Conservation (phyloP, 2,797 vertebrate species). For the Myotis planiceps region DNA sequence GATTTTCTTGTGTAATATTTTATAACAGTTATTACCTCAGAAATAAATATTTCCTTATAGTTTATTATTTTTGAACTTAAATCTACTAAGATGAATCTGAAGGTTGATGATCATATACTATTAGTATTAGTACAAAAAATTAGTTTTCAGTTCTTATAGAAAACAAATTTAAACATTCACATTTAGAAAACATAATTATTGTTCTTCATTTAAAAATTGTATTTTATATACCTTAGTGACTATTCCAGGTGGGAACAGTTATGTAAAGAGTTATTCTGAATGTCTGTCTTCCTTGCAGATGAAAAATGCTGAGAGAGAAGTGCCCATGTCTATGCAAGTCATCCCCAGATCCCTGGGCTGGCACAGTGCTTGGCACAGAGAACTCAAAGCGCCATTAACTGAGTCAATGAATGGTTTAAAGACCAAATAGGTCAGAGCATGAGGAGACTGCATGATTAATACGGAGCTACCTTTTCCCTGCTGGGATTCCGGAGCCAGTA, state of each 20-base stretch:
- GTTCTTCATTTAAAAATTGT: neutral
- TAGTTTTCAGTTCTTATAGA: neutral
- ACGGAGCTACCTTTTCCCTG: neutral
- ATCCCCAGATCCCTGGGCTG: neutral
- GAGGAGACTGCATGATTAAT: neutral
- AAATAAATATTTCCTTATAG: neutral
- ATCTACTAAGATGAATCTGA: neutral
- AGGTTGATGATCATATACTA: neutral
- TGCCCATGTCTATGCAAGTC: neutral
- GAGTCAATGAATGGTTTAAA: neutral
- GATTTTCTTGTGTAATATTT: neutral
- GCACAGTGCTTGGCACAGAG: neutral
- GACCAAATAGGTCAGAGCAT: neutral
- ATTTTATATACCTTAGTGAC: neutral
- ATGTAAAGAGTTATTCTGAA: neutral
- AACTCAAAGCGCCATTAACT: accelerated
- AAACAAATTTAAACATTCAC: neutral
- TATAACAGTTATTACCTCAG: neutral
- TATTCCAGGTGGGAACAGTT: neutral
- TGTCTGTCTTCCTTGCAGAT: neutral
- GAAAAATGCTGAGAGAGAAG: neutral
- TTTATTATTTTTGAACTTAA: neutral
- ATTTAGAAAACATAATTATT: neutral
- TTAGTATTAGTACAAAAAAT: neutral
- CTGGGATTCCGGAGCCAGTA: neutral